Percentiles rank a stretch among this genome's conserved stretches.
Evolutionary conservation across 2,888 invertebrate species (phyloP).

Genomic region (Altica lythri): DNA sequence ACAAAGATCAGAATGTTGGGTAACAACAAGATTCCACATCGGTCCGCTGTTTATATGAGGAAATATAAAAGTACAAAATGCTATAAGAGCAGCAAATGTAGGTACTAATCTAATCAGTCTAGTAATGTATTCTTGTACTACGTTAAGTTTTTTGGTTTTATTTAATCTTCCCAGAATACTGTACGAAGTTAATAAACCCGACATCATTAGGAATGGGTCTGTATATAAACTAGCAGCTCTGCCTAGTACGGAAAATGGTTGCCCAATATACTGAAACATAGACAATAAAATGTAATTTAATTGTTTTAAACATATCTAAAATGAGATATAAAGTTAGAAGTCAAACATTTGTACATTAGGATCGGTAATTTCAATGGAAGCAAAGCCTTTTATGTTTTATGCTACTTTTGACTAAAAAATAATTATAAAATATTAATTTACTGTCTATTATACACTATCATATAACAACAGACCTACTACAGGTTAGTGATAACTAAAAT

Average conservation of each 20-base stretch:
- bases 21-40: constrained; percentile 71
- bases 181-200: constrained; percentile 69
- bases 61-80: constrained; percentile 70
- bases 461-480: too few species aligned
- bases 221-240: constrained; percentile 73
- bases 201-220: constrained; percentile 73
- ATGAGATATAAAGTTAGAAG: too few species aligned
- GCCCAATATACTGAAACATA: constrained; percentile 61
- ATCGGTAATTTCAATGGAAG: too few species aligned
- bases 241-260: constrained; percentile 69
- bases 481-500: too few species aligned
- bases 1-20: constrained; percentile 70
- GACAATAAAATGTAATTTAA: too few species aligned
- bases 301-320: too few species aligned
- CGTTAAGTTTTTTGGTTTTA: constrained; percentile 60
- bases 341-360: too few species aligned
- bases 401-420: too few species aligned
- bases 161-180: constrained; percentile 65
- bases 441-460: too few species aligned
- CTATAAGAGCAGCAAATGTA: constrained; percentile 64
- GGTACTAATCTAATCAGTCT: constrained; percentile 68
- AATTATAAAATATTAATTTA: too few species aligned
- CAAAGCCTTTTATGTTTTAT: too few species aligned
- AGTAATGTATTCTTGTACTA: constrained; percentile 66
- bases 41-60: constrained; percentile 68